phyloP scores from a whole-genome alignment of 2,113 vertebrate species.

The Zapus hudsonius region DNA sequence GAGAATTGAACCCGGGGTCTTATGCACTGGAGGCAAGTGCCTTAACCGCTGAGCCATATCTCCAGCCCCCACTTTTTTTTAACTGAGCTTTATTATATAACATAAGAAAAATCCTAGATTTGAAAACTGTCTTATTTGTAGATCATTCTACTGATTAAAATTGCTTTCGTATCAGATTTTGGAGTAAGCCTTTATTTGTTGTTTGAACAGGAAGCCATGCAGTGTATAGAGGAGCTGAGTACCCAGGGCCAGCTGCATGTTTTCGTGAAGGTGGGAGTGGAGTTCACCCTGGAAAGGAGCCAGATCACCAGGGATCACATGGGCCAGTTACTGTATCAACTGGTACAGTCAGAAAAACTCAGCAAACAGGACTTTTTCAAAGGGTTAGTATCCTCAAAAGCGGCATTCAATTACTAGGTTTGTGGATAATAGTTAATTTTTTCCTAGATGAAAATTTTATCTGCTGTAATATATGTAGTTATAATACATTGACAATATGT shows the following conservation, averaged over 20 bases:
- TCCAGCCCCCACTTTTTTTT: too few relatives aligned
- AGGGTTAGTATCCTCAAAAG: conserved; percentile 88
- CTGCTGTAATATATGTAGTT: not conserved
- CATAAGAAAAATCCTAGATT: not conserved
- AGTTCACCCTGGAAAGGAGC: conserved; percentile 96
- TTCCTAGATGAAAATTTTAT: conserved; percentile 31
- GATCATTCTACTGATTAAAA: not conserved
- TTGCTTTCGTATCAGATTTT: not conserved
- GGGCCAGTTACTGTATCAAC: conserved; percentile 94
- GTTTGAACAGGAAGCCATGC: conserved; percentile 92
- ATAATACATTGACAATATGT: not conserved
- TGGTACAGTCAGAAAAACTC: conserved; percentile 91
- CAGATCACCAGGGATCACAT: conserved; percentile 97
- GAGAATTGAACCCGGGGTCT: too few relatives aligned
- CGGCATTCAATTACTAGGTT: rapidly evolving
- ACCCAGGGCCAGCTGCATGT: conserved; percentile 87
- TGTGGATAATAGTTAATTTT: not conserved
- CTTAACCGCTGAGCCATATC: too few relatives aligned
- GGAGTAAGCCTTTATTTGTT: conserved; percentile 32
- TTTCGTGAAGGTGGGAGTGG: conserved; percentile 94
- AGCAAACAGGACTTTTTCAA: conserved; percentile 93
- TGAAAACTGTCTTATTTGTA: not conserved
- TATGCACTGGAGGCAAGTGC: too few relatives aligned
- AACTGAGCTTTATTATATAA: not conserved
- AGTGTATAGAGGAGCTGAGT: conserved; percentile 95